Evolutionary conservation across 2,797 vertebrate species (phyloP).

Genomic region (Acanthurus lineatus): DNA sequence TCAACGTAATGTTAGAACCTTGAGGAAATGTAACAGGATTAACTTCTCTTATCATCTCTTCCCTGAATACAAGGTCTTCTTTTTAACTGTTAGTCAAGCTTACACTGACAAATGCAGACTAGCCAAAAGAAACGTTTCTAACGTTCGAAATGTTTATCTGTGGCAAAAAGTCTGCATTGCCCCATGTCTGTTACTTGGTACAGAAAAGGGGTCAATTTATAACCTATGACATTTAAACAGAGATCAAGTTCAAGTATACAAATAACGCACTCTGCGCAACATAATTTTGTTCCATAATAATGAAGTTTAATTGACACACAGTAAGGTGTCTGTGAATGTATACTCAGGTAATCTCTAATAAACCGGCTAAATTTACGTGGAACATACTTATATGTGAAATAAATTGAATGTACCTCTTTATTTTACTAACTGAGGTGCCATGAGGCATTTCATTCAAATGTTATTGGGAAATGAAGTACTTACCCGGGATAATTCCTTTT

Average conservation of each 20-base stretch:
- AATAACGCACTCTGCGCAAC: too few relatives aligned
- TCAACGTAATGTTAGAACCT: too few relatives aligned
- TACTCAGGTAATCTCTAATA: background rate
- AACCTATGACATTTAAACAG: too few relatives aligned
- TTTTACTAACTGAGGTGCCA: background rate
- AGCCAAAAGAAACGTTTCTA: background rate
- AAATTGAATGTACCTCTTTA: background rate
- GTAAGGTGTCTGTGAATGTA: background rate
- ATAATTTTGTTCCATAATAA: background rate
- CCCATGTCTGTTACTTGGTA: too few relatives aligned
- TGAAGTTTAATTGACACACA: conserved; percentile 17
- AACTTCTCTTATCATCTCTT: background rate
- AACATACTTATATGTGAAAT: background rate
- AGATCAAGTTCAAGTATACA: too few relatives aligned
- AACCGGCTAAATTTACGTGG: background rate
- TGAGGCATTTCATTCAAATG: conserved; percentile 2
- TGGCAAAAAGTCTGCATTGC: too few relatives aligned
- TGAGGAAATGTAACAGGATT: too few relatives aligned
- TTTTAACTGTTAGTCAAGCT: background rate
- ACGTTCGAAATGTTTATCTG: too few relatives aligned
- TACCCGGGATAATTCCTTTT: background rate
- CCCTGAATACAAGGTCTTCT: background rate
- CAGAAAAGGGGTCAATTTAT: too few relatives aligned
- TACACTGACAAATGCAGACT: background rate
- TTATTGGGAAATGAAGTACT: conserved; percentile 3